Base-by-base conservation (phyloP, 35 echinoderm and acorn worm genomes). In the Stichopus chloronotus region DNA sequence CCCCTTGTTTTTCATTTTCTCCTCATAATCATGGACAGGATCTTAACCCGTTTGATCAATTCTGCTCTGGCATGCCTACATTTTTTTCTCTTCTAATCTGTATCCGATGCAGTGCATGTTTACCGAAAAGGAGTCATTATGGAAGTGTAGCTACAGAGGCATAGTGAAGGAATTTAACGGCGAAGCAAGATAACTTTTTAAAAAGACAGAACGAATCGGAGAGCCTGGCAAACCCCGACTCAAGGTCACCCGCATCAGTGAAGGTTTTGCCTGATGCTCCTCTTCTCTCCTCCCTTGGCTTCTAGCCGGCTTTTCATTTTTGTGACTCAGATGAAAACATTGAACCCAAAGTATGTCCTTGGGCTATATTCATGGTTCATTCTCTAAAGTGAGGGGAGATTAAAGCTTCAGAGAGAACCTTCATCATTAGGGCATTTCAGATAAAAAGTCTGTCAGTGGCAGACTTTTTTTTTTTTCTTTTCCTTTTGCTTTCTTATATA, bases 261-360 rank as follows among this genome's bases (percentile, higher is more conserved):
- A 74, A 21, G 22, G 19, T 20, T n/a, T n/a, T 74, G 69, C 7
- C 6, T 74, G 5, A 16, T 20, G 11, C 7, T 74, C 13, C 69
- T 74, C 69, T 0, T 74, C 3, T 0, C 22, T 19, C n/a, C 30
- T 43, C 13, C 22, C 0, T 74, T 16, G 17, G 13, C 14, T n/a
- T n/a, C 69, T 20, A 72, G 22, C 19, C 17, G 17, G 69, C 13
- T 74, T 74, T 74, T 74, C 69, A 74, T 74, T 74, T 74, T 20
- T 74, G 69, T 74, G 69, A 74, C 69, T 74, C 69, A n/a, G 69
- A n/a, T 14, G 69, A 74, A 74, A 74, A 74, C 69, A 74, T 74
- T 74, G 69, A 74, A 74, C 69, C 69, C 69, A 20, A n/a, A 43
- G 19, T 20, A 74, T 74, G 17, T 74, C 69, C 69, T n/a, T n/a